Evolutionary conservation across 2,797 vertebrate species (phyloP), one percentile per base, ranked within the genome.

Genomic region (Austrolebias charrua): DNA sequence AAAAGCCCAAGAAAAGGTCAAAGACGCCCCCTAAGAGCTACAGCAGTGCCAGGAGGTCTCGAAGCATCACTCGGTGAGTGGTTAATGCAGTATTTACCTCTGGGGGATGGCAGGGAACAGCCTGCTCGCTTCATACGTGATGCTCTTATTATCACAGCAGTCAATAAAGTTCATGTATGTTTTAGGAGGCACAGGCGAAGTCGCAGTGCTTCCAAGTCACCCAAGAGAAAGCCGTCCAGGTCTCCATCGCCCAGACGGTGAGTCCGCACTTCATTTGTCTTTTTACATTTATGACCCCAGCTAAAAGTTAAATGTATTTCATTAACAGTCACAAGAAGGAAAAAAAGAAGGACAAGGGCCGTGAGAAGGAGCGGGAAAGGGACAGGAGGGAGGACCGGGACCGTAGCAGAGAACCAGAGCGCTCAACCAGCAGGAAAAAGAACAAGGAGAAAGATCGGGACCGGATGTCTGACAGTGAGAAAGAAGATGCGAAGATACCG

Each of bases 1-100:
- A 98, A 42, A 98, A 98, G 82, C 92, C 93, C 12, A 96, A 98
- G 82, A 99, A 98, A 80, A 94, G 96, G 58, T 98, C 97, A 4
- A 99, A 98, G 93, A 98, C 98, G 5, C 98, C 98, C 5, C 98
- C 98, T 45, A 98, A 98, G 91, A 99, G 98, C 88, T 98, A 99
- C 82, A 98, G 98, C 91, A 98, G 96, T 71, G 93, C 95, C 53
- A 91, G 97, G 61, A 92, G 96, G 63, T 98, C 97, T 28, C 91
- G 95, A 78, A 99, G 98, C 90, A 90, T 94, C 64, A 98, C 89
- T 87, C 95, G 96, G 97, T 98, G 48, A 88, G 90, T 66, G 33
- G 24, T 16, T 31, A 16, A 10, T 8, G 11, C 16, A n/a, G 29
- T 10, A 12, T 1, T 20, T n/a, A 13, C 5, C 31, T 45, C 6